A percentile compares a stretch with the other conserved stretches of the same genome.
Evolutionary conservation across 2,113 vertebrate genomes (phyloP).

Genomic region (Quiscalus mexicanus): DNA sequence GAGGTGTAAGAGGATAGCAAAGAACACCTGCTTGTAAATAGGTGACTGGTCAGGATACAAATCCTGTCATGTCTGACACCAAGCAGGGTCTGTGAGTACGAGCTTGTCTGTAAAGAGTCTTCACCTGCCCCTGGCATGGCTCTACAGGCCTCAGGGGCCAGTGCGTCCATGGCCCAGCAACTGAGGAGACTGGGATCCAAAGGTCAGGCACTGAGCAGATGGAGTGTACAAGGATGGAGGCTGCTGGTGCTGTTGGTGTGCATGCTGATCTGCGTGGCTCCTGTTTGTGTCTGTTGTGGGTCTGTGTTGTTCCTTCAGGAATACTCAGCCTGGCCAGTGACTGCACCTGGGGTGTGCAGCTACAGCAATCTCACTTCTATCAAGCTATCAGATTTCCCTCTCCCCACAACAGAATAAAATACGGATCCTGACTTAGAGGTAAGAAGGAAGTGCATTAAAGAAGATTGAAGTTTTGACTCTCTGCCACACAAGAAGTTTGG

Average conservation of each 20-base stretch:
- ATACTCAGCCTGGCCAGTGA: not conserved
- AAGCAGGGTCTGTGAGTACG: not conserved
- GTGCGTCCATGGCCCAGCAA: not conserved
- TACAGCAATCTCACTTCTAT: not conserved
- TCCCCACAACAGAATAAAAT: not conserved
- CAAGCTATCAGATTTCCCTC: not conserved
- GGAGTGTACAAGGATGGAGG: not conserved
- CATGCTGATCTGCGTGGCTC: not conserved
- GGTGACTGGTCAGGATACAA: not conserved
- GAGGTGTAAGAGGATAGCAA: not conserved
- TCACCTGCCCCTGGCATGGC: accelerated
- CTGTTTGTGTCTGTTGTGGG: accelerated
- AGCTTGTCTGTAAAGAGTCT: not conserved
- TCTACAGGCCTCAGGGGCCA: accelerated
- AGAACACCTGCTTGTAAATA: not conserved
- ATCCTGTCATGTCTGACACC: not conserved
- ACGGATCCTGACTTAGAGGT: not conserved
- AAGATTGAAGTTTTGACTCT: not conserved
- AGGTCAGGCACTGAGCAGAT: not conserved
- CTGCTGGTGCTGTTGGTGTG: not conserved
- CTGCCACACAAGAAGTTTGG: not conserved
- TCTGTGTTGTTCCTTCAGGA: not conserved
- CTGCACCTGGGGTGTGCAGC: not conserved
- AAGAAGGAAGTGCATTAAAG: not conserved
- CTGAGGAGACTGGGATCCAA: not conserved